Conservation (phyloP, 2,888 invertebrate species). For the Tinea pellionella region DNA sequence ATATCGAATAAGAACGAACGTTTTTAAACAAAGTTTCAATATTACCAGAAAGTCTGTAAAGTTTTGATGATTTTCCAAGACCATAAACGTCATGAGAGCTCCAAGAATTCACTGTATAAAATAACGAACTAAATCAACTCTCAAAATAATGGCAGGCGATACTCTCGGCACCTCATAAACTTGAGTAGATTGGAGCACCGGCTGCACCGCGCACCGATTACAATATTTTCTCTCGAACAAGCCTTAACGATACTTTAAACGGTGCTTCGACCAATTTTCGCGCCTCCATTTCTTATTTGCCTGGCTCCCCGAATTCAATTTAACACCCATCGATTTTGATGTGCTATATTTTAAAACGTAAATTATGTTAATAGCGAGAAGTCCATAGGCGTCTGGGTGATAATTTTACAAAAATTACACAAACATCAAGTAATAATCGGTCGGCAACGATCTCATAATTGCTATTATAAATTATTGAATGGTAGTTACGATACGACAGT, state of each 20-base stretch:
- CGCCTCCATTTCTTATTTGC: conserved; percentile 60
- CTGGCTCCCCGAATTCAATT: conserved; percentile 63
- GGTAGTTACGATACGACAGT: conserved; percentile 15
- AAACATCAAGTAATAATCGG: conserved; percentile 41
- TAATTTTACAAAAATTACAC: conserved; percentile 48
- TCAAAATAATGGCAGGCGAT: conserved; percentile 10
- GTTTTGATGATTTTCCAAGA: neutral
- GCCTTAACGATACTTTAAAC: conserved; percentile 65
- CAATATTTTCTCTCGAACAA: conserved; percentile 56
- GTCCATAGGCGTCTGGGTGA: conserved; percentile 42
- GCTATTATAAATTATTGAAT: conserved; percentile 33
- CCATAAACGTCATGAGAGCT: conserved; percentile 16
- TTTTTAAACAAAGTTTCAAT: too few relatives aligned
- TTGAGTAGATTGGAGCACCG: conserved; percentile 27
- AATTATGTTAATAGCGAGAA: conserved; percentile 53
- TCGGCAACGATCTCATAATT: conserved; percentile 41
- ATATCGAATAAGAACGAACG: too few relatives aligned
- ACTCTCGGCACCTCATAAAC: conserved; percentile 51
- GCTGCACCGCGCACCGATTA: conserved; percentile 32
- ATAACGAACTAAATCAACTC: conserved; percentile 36
- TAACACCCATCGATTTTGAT: conserved; percentile 60
- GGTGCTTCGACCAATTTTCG: conserved; percentile 55
- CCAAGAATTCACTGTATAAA: conserved; percentile 31
- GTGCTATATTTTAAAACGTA: conserved; percentile 40
- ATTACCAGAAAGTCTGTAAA: too few relatives aligned